Percentiles rank a stretch among this genome's conserved stretches.
Evolutionary conservation across 2,797 vertebrate genomes (phyloP).

Genomic region (Lagodon rhomboides): DNA sequence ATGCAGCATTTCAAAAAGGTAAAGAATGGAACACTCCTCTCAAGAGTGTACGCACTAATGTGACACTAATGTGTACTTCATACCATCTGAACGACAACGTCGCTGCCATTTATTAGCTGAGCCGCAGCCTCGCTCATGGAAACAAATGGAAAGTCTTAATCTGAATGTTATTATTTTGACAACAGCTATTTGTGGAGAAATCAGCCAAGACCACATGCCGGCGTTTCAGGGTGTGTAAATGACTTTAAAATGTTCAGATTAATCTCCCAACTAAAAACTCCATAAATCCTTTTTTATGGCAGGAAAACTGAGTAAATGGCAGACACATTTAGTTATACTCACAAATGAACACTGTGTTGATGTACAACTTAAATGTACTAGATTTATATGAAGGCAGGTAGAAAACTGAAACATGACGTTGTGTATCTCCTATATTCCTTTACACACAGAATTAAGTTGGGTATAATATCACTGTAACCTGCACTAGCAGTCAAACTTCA

Average conservation of each 20-base stretch:
- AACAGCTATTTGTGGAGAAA: constrained; percentile 64
- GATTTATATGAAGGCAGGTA: constrained; percentile 27
- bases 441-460: constrained; percentile 32
- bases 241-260: constrained; percentile 60
- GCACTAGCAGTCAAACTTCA: constrained; percentile 28
- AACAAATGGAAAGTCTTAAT: constrained; percentile 67
- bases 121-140: constrained; percentile 44
- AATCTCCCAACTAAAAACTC: constrained; percentile 54
- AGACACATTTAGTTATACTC: constrained; percentile 10
- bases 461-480: constrained; percentile 14
- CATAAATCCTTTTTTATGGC: constrained; percentile 47
- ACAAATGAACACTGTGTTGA: constrained; percentile 25
- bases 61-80: constrained; percentile 29
- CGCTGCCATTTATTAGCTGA: constrained; percentile 56
- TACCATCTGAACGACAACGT: constrained; percentile 44
- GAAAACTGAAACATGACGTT: neutral
- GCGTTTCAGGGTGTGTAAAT: constrained; percentile 55
- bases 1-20: constrained; percentile 3
- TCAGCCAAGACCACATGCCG: constrained; percentile 56
- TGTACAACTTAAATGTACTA: constrained; percentile 8
- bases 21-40: neutral
- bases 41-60: constrained; percentile 18
- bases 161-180: constrained; percentile 63
- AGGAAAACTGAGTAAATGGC: constrained; percentile 25
- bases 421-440: constrained; percentile 11